phyloP scores from a whole-genome alignment of 2,113 vertebrate species.

The Lepus europaeus region DNA sequence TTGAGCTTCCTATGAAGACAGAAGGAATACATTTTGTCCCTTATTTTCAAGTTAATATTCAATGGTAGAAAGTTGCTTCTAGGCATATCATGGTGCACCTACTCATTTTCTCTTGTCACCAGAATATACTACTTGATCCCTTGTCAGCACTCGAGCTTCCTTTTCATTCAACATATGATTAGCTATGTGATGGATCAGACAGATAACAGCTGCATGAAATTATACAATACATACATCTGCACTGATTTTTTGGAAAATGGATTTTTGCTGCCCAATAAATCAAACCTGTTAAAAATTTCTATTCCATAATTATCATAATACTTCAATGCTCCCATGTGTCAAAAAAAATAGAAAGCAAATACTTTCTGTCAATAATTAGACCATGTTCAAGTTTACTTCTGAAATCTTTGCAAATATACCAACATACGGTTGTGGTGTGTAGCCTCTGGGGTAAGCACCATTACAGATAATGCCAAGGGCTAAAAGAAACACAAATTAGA shows the following conservation, averaged over 20 bases:
- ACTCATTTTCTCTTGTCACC: conserved; percentile 62
- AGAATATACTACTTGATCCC: conserved; percentile 48
- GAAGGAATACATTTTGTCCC: conserved; percentile 54
- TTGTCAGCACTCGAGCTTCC: not conserved
- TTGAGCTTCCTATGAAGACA: not conserved
- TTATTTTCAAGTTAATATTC: conserved; percentile 66
- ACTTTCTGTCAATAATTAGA: conserved; percentile 52
- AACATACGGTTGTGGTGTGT: not conserved
- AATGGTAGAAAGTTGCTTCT: conserved; percentile 59
- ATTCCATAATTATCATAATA: conserved; percentile 31
- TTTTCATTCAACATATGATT: conserved; percentile 48
- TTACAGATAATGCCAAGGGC: not conserved
- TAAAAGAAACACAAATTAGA: not conserved
- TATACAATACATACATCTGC: conserved; percentile 13
- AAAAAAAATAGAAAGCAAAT: conserved; percentile 42
- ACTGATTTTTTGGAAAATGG: conserved; percentile 24
- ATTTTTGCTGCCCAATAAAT: conserved; percentile 55
- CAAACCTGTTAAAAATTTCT: conserved; percentile 43
- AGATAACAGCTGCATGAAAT: conserved; percentile 34
- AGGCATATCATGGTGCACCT: conserved; percentile 49
- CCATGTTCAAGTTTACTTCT: conserved; percentile 38
- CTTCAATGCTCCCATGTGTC: not conserved
- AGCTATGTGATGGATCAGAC: conserved; percentile 45
- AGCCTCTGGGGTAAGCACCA: not conserved
- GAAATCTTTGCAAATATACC: conserved; percentile 35